Percentiles rank a stretch among this genome's conserved stretches.
These are phyloP conservation scores for Chrysolina haemoptera DNA, from an alignment of 2,888 invertebrate species.

Conservation along the genomic window DNA sequence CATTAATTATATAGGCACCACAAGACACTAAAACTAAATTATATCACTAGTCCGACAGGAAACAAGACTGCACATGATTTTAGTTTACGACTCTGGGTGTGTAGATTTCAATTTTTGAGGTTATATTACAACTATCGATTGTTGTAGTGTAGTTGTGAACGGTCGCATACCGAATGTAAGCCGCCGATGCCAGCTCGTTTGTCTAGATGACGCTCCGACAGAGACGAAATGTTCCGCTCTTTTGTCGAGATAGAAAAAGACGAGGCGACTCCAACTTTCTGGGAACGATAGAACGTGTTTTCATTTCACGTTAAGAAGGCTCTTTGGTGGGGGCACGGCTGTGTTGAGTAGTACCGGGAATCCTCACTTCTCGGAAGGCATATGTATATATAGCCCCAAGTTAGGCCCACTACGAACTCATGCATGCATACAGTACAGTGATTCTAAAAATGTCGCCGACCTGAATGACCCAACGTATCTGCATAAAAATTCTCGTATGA, in stretches of 20 bases:
- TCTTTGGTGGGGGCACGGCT: constrained; percentile 53
- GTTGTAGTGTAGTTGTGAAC: constrained; percentile 32
- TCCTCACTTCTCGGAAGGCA: constrained; percentile 65
- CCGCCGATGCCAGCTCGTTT: constrained; percentile 38
- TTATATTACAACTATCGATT: constrained; percentile 53
- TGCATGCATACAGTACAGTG: constrained; percentile 44
- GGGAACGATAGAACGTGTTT: constrained; percentile 68
- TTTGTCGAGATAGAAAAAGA: constrained; percentile 33
- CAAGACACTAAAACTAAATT: constrained; percentile 41
- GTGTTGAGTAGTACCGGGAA: constrained; percentile 66
- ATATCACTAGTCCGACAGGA: constrained; percentile 51
- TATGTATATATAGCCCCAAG: constrained; percentile 49
- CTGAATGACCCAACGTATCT: constrained; percentile 21
- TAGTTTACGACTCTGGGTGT: constrained; percentile 32
- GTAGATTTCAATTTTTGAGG: constrained; percentile 45
- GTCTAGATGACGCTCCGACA: constrained; percentile 38
- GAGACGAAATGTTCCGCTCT: constrained; percentile 33
- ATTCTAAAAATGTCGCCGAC: constrained; percentile 44
- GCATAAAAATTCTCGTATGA: constrained; percentile 7
- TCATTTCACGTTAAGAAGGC: constrained; percentile 65
- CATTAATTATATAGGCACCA: constrained; percentile 36
- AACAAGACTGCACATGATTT: constrained; percentile 44
- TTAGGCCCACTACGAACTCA: constrained; percentile 49
- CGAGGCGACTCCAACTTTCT: constrained; percentile 56
- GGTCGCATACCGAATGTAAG: constrained; percentile 50